Evolutionary conservation across 2,888 invertebrate genomes (phyloP), one percentile per base, ranked within the genome.

Genomic region (Xestia sexstrigata): DNA sequence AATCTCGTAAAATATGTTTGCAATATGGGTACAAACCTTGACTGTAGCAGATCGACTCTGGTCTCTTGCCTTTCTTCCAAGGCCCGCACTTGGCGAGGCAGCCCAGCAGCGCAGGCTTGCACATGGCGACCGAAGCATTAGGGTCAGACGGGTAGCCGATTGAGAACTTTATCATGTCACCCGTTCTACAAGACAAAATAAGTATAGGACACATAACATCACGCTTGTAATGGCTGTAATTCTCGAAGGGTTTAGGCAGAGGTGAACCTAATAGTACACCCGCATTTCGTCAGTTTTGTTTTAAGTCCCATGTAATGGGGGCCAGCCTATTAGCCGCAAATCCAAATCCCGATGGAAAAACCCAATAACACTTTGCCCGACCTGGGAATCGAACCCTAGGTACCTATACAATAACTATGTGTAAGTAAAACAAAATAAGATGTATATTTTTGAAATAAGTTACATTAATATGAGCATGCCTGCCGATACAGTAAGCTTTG

Each of bases 71-170:
- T 83, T 97, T 97, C 78, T 91, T 90, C 91, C 95, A 94, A 0
- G 96, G 95, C 0, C 97, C 97, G 80, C 97, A 97, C 89, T 97
- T 98, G 7, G 97, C 97, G 81, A 97, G 97, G 89, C 98, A 98
- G 6, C 97, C 98, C 13, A 97, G 92, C 88, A 98, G 95, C 20
- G 97, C 90, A 0, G 98, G 98, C 76, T 97, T 95, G 90, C 95
- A 96, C 4, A 94, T 90, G 0, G 97, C 95, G 52, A 97, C 97
- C 69, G 97, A 91, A 58, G 95, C 95, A 47, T 92, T 95, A 2
- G 97, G 92, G 82, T 98, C 97, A 78, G 97, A 91, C 63, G 97
- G 97, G 90, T 97, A 98, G 83, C 95, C 95, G 74, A 96, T 93
- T 0, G 94, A 95, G 85, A 97, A 96, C 91, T 97, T 97, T 88